Conservation (phyloP, 2,797 vertebrate genomes). For the Acanthopagrus latus region DNA sequence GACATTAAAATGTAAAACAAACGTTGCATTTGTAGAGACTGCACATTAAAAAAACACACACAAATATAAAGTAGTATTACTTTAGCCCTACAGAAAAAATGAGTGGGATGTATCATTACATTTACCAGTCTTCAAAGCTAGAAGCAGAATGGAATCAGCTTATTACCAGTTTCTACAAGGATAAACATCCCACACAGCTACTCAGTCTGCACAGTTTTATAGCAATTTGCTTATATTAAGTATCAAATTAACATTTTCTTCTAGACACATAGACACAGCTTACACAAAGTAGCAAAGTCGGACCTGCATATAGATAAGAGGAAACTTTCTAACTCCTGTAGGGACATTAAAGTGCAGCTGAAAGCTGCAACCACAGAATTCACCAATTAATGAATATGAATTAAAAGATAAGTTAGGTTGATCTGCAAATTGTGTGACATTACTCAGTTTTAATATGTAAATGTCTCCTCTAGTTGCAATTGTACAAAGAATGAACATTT, state of each 20-base stretch:
- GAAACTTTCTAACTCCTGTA: constrained; percentile 16
- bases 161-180: constrained; percentile 85
- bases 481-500: not conserved
- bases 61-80: constrained; percentile 74
- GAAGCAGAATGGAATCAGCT: constrained; percentile 82
- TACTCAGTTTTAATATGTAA: not conserved
- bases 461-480: not conserved
- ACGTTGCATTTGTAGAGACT: constrained; percentile 69
- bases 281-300: constrained; percentile 57
- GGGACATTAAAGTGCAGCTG: not conserved
- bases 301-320: constrained; percentile 9
- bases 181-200: constrained; percentile 83
- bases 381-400: not conserved
- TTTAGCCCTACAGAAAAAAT: constrained; percentile 72
- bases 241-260: constrained; percentile 74
- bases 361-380: not conserved
- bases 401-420: not conserved
- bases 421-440: not conserved
- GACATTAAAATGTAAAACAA: constrained; percentile 75
- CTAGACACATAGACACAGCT: constrained; percentile 59
- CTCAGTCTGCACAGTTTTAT: constrained; percentile 79
- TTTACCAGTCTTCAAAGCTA: constrained; percentile 79
- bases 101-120: constrained; percentile 80
- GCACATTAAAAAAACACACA: constrained; percentile 55
- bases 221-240: constrained; percentile 80